Percentiles rank a stretch among this genome's conserved stretches.
Evolutionary conservation across 2,888 invertebrate genomes (phyloP).

Genomic region (Dorcus parallelipipedus): DNA sequence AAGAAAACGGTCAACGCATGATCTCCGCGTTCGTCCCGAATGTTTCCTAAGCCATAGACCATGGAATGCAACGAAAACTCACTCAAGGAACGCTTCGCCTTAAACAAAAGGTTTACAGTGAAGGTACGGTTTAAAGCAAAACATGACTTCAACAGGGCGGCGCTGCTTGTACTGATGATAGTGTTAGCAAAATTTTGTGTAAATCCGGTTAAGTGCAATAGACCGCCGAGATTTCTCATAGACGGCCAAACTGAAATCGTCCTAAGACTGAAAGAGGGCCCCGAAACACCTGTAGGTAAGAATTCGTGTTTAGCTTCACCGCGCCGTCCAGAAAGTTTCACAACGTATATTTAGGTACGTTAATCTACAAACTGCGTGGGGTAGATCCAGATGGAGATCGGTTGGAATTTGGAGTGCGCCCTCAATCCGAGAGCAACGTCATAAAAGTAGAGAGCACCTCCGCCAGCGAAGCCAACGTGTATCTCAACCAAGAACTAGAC

Average conservation of each 20-base stretch:
- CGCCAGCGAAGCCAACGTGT: constrained; percentile 80
- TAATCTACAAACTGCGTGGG: constrained; percentile 79
- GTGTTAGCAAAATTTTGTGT: constrained; percentile 8
- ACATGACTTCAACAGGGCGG: background rate
- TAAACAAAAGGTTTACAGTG: constrained; percentile 10
- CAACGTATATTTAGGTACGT: constrained; percentile 59
- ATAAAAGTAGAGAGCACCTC: constrained; percentile 79
- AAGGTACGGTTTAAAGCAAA: constrained; percentile 23
- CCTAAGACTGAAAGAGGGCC: constrained; percentile 81
- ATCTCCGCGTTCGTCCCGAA: no score
- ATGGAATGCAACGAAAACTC: constrained; percentile 22
- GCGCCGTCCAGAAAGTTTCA: background rate
- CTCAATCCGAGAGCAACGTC: constrained; percentile 77
- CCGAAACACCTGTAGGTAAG: constrained; percentile 82
- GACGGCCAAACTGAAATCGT: constrained; percentile 91
- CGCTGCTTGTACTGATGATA: background rate
- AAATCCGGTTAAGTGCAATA: constrained; percentile 55
- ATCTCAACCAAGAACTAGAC: constrained; percentile 84
- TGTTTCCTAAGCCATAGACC: no score
- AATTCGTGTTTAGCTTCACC: constrained; percentile 21
- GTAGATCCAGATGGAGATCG: constrained; percentile 84
- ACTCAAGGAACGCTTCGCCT: constrained; percentile 15
- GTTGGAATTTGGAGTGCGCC: constrained; percentile 76
- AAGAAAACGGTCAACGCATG: no score
- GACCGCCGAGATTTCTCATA: constrained; percentile 82